phyloP scores from a whole-genome alignment of 1,140 invertebrate species.

The Centruroides sculpturatus region DNA sequence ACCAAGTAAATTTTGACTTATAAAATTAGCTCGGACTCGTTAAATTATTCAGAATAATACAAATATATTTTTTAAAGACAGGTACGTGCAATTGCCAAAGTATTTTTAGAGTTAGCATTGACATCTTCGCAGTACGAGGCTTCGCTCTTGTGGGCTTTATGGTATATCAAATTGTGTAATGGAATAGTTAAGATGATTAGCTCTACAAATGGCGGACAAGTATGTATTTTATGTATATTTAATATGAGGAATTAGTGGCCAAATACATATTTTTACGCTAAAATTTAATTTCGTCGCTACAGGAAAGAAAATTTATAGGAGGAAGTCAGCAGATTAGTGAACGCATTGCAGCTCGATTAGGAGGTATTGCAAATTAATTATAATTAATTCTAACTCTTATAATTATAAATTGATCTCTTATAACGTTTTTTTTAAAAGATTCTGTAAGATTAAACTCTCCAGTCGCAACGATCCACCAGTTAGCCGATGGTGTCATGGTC shows the following conservation, averaged over 20 bases:
- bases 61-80: too few relatives aligned
- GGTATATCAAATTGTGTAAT: slow-evolving; percentile 28
- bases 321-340: slow-evolving; percentile 30
- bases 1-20: slow-evolving; percentile 23
- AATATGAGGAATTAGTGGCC: too few relatives aligned
- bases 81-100: too few relatives aligned
- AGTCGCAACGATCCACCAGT: slow-evolving; percentile 7
- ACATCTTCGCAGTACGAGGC: slow-evolving; percentile 19
- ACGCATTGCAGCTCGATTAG: slow-evolving; percentile 24
- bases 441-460: not conserved
- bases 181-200: slow-evolving; percentile 24
- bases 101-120: too few relatives aligned
- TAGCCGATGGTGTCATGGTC: slow-evolving; percentile 13
- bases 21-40: too few relatives aligned
- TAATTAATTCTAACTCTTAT: too few relatives aligned
- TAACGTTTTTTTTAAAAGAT: not conserved
- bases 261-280: not conserved
- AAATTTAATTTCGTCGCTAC: not conserved
- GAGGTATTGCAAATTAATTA: slow-evolving; percentile 5
- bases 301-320: slow-evolving; percentile 30
- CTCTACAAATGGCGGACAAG: slow-evolving; percentile 23
- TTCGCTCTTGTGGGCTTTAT: slow-evolving; percentile 29
- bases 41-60: too few relatives aligned
- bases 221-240: not conserved
- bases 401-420: too few relatives aligned